Evolutionary conservation across 1,140 invertebrate genomes (phyloP), one percentile per base, ranked within the genome.

Genomic region (Bombus pyrosoma): DNA sequence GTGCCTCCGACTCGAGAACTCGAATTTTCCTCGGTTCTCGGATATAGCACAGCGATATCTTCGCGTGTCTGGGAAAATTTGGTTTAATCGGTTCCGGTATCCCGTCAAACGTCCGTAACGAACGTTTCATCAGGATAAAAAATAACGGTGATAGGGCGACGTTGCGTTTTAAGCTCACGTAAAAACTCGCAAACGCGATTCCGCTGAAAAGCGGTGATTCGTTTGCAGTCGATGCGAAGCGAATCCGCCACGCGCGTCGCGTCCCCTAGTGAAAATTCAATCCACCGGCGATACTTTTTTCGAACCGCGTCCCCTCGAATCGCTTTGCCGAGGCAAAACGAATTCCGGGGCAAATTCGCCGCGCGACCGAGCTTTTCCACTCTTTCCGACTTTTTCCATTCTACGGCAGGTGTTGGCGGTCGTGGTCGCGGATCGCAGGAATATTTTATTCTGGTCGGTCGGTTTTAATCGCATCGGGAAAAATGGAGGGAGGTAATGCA

Each of bases 381-480:
- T 62, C 28, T n/a, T 62, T n/a, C 28, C 57, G 57, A 59, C 25
- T 10, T 34, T 32, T 18, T 6, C 68, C 1, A 25, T 69, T 25
- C 32, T 10, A 0, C 68, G 18, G 68, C 68, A 69, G 68, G n/a
- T 69, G 37, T 37, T 9, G 22, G 3, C 9, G 9, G 66, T 69
- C 8, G 32, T 22, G 8, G 22, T 0, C 69, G 28, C 25, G 3
- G 10, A 9, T n/a, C 22, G 3, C 25, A 10, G 59, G 25, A 72
- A 32, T 43, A 25, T 71, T 71, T 71, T 13, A 37, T 69, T 69
- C 43, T n/a, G 68, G 34, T 39, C 18, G 18, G 18, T 15, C 28
- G 32, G 34, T 57, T 81, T 81, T 81, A 81, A 81, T 81, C 69
- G 66, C 66, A 34, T 8, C 43, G 12, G 13, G 15, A n/a, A 69